A percentile compares a stretch with the other conserved stretches of the same genome.
Conservation (phyloP, 2,797 vertebrate genomes). For the Arnoldichthys spilopterus region DNA sequence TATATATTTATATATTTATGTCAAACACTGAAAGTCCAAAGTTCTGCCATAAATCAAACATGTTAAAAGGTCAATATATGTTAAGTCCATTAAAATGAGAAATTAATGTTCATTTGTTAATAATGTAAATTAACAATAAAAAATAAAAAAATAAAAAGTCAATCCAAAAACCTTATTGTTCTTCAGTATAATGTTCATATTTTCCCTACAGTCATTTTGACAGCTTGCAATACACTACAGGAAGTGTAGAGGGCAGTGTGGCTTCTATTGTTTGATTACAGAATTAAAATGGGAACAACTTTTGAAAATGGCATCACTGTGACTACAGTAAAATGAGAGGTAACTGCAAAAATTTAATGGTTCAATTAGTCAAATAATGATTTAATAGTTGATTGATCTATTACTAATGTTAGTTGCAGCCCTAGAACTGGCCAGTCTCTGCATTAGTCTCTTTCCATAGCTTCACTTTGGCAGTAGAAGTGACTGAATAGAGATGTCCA, state of each 20-base stretch:
- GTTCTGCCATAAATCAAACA: neutral
- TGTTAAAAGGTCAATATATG: neutral
- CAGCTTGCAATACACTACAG: neutral
- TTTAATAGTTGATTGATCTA: too few species aligned
- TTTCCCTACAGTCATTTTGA: neutral
- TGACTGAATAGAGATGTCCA: conserved; percentile 13
- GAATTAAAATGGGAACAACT: neutral
- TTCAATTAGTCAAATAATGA: neutral
- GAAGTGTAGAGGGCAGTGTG: neutral
- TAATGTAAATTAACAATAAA: too few species aligned
- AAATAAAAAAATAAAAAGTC: too few species aligned
- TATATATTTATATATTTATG: too few species aligned
- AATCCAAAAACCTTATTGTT: neutral
- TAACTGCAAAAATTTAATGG: neutral
- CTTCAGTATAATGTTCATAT: neutral
- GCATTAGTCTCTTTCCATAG: neutral
- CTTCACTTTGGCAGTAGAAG: conserved; percentile 1
- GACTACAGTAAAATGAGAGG: neutral
- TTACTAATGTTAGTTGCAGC: too few species aligned
- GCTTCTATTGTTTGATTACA: neutral
- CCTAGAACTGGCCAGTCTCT: neutral
- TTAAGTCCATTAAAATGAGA: too few species aligned
- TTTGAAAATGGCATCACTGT: neutral
- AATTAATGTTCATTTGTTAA: too few species aligned
- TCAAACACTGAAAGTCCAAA: too few species aligned